phyloP scores from a whole-genome alignment of 2,113 vertebrate genomes.

The Myrmecophaga tridactyla region DNA sequence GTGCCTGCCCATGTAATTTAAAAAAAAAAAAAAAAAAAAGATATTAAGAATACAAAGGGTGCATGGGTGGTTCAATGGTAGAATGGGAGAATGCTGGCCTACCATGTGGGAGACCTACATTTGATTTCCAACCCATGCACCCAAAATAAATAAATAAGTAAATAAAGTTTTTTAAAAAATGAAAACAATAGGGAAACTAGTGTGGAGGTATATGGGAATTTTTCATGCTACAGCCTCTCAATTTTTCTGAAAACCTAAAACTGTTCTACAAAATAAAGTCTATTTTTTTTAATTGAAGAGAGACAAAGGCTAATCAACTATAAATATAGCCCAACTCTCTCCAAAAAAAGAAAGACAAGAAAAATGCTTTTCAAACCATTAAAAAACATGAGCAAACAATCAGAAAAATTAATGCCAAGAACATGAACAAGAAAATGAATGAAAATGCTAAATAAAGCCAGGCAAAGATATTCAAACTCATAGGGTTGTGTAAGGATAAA shows the following conservation, averaged over 20 bases:
- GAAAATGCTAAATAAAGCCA: constrained; percentile 15
- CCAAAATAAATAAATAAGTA: too few species aligned
- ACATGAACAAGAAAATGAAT: not conserved
- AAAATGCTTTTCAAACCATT: constrained; percentile 6
- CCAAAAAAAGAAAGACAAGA: not conserved
- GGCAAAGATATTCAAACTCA: constrained; percentile 4
- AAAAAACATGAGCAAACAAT: constrained; percentile 20
- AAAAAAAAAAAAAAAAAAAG: too few species aligned
- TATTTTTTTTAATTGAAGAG: not conserved
- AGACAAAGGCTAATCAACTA: not conserved
- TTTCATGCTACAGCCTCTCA: not conserved
- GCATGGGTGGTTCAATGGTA: too few species aligned
- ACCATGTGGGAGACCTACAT: too few species aligned
- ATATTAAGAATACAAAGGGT: too few species aligned
- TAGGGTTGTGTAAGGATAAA: not conserved
- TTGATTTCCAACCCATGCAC: too few species aligned
- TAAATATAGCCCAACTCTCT: not conserved
- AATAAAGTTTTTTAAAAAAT: too few species aligned
- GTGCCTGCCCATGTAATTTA: too few species aligned
- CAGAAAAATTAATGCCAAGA: constrained; percentile 42
- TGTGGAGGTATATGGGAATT: not conserved
- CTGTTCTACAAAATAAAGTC: not conserved
- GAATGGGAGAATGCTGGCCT: too few species aligned
- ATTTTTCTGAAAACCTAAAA: constrained; percentile 30
- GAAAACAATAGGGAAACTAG: not conserved